A percentile compares a stretch with the other conserved stretches of the same genome.
Conservation (phyloP, 2,113 vertebrate genomes). For the Hippocampus guttulatus region DNA sequence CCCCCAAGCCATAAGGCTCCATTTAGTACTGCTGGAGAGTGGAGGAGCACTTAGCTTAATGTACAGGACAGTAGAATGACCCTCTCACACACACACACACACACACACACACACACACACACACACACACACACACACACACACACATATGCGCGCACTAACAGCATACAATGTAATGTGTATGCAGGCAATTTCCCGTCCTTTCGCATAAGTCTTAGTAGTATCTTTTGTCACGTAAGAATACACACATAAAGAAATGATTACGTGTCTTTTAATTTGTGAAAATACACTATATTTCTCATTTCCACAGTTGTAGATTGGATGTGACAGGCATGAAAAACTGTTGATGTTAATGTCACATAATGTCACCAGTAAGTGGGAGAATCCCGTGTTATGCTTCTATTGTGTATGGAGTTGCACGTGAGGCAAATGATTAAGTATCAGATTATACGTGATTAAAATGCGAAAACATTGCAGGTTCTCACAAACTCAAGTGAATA, state of each 20-base stretch:
- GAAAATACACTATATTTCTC: constrained; percentile 6
- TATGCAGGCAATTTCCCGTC: constrained; percentile 10
- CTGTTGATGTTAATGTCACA: no score
- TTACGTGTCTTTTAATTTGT: constrained; percentile 3
- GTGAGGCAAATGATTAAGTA: no score
- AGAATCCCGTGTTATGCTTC: no score
- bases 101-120: constrained; percentile 18
- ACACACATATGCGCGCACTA: background rate
- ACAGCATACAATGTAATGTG: background rate
- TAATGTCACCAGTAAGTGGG: no score
- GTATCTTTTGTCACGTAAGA: constrained; percentile 13
- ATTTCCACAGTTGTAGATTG: background rate
- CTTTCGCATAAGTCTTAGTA: background rate
- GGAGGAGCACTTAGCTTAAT: constrained; percentile 77
- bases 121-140: constrained; percentile 15
- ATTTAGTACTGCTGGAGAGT: constrained; percentile 66
- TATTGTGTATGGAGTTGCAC: no score
- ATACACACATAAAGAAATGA: constrained; percentile 16
- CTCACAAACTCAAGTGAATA: background rate
- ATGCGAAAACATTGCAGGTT: background rate
- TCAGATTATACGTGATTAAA: no score
- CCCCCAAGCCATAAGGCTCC: constrained; percentile 57
- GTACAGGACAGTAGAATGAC: constrained; percentile 59
- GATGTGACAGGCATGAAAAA: no score
- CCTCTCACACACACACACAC: constrained; percentile 19